Conservation (phyloP, 1,140 invertebrate genomes). For the Steinernema khuongi region DNA sequence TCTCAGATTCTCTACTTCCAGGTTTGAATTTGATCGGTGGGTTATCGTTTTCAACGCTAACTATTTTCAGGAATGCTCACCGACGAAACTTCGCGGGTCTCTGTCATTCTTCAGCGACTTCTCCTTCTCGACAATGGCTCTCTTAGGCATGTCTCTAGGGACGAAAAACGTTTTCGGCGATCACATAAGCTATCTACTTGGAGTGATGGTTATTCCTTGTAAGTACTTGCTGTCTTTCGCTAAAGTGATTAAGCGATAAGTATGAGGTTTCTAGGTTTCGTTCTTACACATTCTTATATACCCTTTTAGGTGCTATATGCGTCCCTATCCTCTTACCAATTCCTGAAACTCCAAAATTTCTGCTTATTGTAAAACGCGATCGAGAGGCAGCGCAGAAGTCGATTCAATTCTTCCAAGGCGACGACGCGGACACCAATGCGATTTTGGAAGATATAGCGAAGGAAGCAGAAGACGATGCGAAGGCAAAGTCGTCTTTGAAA, state of each 20-base stretch:
- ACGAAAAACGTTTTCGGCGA: slow-evolving; percentile 33
- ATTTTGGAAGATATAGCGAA: slow-evolving; percentile 31
- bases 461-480: slow-evolving; percentile 29
- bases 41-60: not conserved
- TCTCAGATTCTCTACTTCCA: slow-evolving; percentile 35
- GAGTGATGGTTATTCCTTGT: slow-evolving; percentile 38
- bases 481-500: slow-evolving; percentile 23
- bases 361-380: slow-evolving; percentile 31
- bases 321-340: slow-evolving; percentile 33
- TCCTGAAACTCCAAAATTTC: slow-evolving; percentile 38
- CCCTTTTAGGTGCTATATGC: slow-evolving; percentile 21
- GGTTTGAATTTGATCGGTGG: no score
- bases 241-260: no score
- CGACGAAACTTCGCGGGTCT: slow-evolving; percentile 24
- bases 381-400: slow-evolving; percentile 16
- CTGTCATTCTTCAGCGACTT: slow-evolving; percentile 27
- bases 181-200: slow-evolving; percentile 27
- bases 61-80: slow-evolving; percentile 38
- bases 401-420: slow-evolving; percentile 38
- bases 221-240: no score
- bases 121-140: slow-evolving; percentile 13
- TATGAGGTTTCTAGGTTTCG: not conserved
- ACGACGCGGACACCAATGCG: slow-evolving; percentile 19
- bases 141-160: slow-evolving; percentile 39
- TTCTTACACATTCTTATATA: slow-evolving; percentile 13